Conservation (phyloP, 2,888 invertebrate genomes). For the Aplocera efformata region DNA sequence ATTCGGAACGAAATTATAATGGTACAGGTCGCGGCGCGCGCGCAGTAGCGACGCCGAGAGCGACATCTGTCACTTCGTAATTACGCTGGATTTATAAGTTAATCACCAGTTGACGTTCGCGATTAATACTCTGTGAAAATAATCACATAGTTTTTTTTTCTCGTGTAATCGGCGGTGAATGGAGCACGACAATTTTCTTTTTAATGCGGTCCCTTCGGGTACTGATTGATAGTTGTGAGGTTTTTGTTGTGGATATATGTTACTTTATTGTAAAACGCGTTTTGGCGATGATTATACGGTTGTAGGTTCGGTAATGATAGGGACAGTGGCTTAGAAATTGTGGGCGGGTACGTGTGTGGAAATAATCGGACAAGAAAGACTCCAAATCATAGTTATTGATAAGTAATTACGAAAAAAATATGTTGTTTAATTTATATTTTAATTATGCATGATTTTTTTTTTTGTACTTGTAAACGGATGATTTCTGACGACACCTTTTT, state of each 20-base stretch:
- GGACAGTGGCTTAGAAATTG: slow-evolving; percentile 25
- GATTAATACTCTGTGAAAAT: slow-evolving; percentile 52
- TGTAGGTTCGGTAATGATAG: slow-evolving; percentile 38
- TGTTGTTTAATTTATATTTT: too few species aligned
- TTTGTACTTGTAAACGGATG: too few species aligned
- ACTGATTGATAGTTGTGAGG: slow-evolving; percentile 48
- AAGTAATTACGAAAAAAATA: too few species aligned
- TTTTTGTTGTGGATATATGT: slow-evolving; percentile 73
- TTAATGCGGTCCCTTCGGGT: slow-evolving; percentile 35
- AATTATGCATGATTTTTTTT: too few species aligned
- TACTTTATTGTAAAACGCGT: slow-evolving; percentile 36
- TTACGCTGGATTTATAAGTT: slow-evolving; percentile 48
- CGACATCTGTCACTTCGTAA: slow-evolving; percentile 59
- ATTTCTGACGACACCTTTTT: too few species aligned
- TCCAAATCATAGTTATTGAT: too few species aligned
- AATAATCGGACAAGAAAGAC: slow-evolving; percentile 3
- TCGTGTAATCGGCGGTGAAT: slow-evolving; percentile 44
- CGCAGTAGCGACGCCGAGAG: slow-evolving; percentile 51
- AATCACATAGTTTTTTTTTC: slow-evolving; percentile 52
- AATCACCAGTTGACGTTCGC: slow-evolving; percentile 46
- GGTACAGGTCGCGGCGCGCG: slow-evolving; percentile 47
- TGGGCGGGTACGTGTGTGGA: not conserved
- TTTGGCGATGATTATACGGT: slow-evolving; percentile 30
- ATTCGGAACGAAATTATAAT: slow-evolving; percentile 45
- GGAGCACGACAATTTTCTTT: slow-evolving; percentile 50